phyloP scores from a whole-genome alignment of 2,113 vertebrate genomes.

The Nymphicus hollandicus region DNA sequence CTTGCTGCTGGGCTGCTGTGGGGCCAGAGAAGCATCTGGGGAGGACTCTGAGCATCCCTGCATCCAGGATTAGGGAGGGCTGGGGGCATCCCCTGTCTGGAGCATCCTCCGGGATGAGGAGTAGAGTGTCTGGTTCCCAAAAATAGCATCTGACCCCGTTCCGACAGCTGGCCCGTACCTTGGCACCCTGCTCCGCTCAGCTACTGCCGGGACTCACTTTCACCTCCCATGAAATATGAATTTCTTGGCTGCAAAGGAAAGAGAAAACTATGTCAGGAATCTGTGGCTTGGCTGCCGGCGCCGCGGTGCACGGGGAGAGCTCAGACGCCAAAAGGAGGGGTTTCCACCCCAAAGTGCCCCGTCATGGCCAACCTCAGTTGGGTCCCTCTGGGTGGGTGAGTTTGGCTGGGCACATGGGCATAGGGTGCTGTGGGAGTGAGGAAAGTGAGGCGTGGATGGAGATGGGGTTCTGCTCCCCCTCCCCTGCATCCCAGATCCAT shows the following conservation, averaged over 20 bases:
- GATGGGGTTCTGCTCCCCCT: background rate
- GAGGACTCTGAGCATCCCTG: background rate
- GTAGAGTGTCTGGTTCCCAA: slow-evolving; percentile 58
- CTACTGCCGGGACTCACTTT: slow-evolving; percentile 61
- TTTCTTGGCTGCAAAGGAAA: slow-evolving; percentile 70
- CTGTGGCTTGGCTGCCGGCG: background rate
- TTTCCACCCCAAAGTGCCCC: background rate
- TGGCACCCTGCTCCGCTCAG: slow-evolving; percentile 66
- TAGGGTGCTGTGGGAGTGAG: background rate
- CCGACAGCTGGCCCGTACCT: slow-evolving; percentile 74
- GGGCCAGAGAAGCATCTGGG: background rate
- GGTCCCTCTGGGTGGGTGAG: rapidly evolving
- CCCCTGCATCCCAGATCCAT: background rate
- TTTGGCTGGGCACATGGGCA: rapidly evolving
- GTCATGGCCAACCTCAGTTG: rapidly evolving
- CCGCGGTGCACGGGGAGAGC: rapidly evolving
- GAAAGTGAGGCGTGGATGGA: background rate
- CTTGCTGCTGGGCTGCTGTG: background rate
- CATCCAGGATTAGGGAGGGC: slow-evolving; percentile 9
- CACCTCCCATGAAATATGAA: slow-evolving; percentile 71
- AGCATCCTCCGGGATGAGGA: slow-evolving; percentile 24
- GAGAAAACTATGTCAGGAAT: slow-evolving; percentile 57
- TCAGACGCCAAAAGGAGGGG: background rate
- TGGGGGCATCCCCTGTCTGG: background rate
- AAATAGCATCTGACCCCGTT: slow-evolving; percentile 67